Base-by-base conservation (phyloP, 2,113 vertebrate species). In the Notechis scutatus region DNA sequence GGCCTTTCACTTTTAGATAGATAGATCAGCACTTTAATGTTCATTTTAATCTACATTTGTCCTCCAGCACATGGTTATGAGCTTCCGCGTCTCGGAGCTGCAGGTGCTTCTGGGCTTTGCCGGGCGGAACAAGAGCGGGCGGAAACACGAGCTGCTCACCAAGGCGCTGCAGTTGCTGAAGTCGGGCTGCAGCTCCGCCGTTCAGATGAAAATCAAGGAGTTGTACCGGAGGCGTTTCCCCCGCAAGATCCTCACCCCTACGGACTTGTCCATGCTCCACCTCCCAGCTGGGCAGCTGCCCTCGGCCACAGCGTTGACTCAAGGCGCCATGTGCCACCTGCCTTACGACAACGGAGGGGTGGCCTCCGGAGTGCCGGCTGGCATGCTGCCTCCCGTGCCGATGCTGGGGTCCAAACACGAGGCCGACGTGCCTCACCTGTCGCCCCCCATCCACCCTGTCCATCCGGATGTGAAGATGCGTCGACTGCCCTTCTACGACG, bases 141-240 rank as follows among this genome's bases (percentile, higher is more conserved):
- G 97, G n/a, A 97, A 98, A 85, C 97, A 97, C 96, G 97, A 98
- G 29, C 96, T 98, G 0, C 93, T 98, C 86, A 93, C 96, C 4
- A 97, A 97, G 94, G 97, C 97, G 0, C 54, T 98, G 5, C 97
- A 97, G 91, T 96, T 97, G 56, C 95, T 98, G 55, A 96, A 94
- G 42, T 95, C 96, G 0, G 97, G 97, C 96, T 97, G 97, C 88
- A 96, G 96, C 91, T 96, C 97, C 10, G 97, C 97, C 0, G 95
- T 98, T 85, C 98, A 97, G 95, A 98, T 98, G 97, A 98, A 98
- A 94, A 98, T 98, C 87, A 97, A 97, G 50, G 98, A 98, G n/a
- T 95, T 98, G 0, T 98, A 98, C 91, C 96, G 98, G 1, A 93
- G 98, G 0, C 94, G 98, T 50, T 97, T 97, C 92, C 97, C 97